A percentile compares a stretch with the other conserved stretches of the same genome.
Conservation (phyloP, 2,113 vertebrate species). For the Macquaria ambigua region DNA sequence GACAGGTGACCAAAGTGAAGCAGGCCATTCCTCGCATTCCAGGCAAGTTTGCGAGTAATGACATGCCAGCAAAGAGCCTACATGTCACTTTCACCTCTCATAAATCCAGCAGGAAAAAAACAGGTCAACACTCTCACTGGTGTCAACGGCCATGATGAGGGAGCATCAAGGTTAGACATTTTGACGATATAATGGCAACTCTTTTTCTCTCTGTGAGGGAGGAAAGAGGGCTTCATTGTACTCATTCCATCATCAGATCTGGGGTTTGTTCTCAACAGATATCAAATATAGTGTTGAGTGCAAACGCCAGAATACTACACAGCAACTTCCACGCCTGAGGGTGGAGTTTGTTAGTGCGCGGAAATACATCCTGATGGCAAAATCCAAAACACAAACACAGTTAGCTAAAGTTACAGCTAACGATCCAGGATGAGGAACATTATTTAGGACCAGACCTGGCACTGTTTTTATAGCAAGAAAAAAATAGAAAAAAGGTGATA, state of each 20-base stretch:
- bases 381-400: neutral
- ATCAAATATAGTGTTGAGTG: constrained; percentile 19
- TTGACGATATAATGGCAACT: constrained; percentile 12
- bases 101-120: constrained; percentile 26
- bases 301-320: constrained; percentile 14
- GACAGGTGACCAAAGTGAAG: constrained; percentile 73
- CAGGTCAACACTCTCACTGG: constrained; percentile 13
- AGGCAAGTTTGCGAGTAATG: constrained; percentile 20
- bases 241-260: constrained; percentile 18
- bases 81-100: constrained; percentile 31
- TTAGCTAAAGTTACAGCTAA: neutral
- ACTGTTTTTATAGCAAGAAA: neutral
- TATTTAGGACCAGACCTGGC: neutral
- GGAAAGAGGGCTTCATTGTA: neutral
- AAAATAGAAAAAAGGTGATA: neutral
- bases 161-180: constrained; percentile 21
- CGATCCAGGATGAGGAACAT: neutral
- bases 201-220: constrained; percentile 11
- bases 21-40: constrained; percentile 53
- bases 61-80: constrained; percentile 29
- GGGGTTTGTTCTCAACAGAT: neutral
- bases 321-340: neutral
- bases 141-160: constrained; percentile 62
- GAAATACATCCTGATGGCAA: neutral
- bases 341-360: neutral